Evolutionary conservation across 2,113 vertebrate species (phyloP), one percentile per base, ranked within the genome.

Genomic region (Eurypyga helias): DNA sequence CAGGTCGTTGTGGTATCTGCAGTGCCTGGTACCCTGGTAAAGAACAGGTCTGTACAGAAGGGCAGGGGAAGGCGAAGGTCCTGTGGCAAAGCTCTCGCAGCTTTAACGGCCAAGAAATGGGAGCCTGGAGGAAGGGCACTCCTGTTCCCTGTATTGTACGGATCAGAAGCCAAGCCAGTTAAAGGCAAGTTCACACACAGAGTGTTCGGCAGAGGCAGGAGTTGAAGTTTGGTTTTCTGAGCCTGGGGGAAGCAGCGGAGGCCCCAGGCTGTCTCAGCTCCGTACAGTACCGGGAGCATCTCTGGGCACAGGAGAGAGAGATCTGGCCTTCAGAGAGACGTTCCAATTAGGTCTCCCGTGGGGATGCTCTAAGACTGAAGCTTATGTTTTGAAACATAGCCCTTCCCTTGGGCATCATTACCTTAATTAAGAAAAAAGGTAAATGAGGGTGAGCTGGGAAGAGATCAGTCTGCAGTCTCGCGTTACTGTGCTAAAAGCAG

Each of bases 341-440:
- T 70, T 83, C 83, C 75, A 77, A 21, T 89, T 75, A 71, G 34
- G 6, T 26, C 52, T 92, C 95, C 94, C 24, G 34, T 5, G 67
- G 90, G 96, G 75, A 31, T 77, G 89, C 73, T 87, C 4, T 5
- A 16, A 66, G 49, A 34, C 70, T 83, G 77, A 60, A 45, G 83
- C 66, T 45, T 67, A 2, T 55, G 75, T 82, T 95, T 76, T 65
- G 65, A 75, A 90, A 69, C 43, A 6, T 0, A 66, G 88, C 21
- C 61, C 58, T 93, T 94, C 91, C 90, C 91, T 60, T 0, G 31
- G 90, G 94, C 0, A 0, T 91, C 69, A 31, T 88, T 93, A 82
- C 70, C 51, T 93, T 95, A 93, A 97, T 89, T 95, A 95, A 83
- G 82, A 14, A 67, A 69, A 58, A 72, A 79, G 28, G 52, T 46